Evolutionary conservation across 1,140 invertebrate genomes (phyloP), one percentile per base, ranked within the genome.

Genomic region (Solenopsis fugax): DNA sequence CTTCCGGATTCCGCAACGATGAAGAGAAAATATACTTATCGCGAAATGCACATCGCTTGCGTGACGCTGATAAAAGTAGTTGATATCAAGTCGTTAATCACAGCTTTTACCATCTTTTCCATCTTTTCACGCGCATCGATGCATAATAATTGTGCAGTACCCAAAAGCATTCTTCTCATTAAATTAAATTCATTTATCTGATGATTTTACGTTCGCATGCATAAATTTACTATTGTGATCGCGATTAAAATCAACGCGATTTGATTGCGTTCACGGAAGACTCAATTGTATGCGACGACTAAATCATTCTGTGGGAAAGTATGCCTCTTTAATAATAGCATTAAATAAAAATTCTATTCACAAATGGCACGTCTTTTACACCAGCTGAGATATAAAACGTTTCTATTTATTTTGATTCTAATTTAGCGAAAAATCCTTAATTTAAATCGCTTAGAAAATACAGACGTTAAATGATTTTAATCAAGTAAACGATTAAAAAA

Each of bases 21-120:
- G 18, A 37, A n/a, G 24, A 54, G 45, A 64, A 78, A 78, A n/a
- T 62, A 29, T 34, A 50, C 18, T 64, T 64, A 48, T 76, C 52
- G 29, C 10, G 56, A 64, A 75, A 56, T 56, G 50, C 18, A 13
- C 7, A 37, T 75, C 29, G 52, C 24, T 78, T n/a, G 24, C 41
- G 41, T 48, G 41, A 76, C 13, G 13, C 10, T 56, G 50, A 77
- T 64, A 34, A 34, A 76, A 76, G 1, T 21, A 7, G 0, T 48
- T n/a, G 41, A 64, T 64, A 64, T 77, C 64, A 77, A 58, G 21
- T 6, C 7, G 37, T 58, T 60, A 76, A 21, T 45, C n/a, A 73
- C 2, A 5, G 41, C 41, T 64, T 48, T 64, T 34, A 41, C 7
- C 0, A 1, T 21, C 4, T 64, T 34, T 64, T 77, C 13, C 7